Evolutionary conservation across 2,888 invertebrate genomes (phyloP).

Genomic region (Caenorhabditis zanzibari): DNA sequence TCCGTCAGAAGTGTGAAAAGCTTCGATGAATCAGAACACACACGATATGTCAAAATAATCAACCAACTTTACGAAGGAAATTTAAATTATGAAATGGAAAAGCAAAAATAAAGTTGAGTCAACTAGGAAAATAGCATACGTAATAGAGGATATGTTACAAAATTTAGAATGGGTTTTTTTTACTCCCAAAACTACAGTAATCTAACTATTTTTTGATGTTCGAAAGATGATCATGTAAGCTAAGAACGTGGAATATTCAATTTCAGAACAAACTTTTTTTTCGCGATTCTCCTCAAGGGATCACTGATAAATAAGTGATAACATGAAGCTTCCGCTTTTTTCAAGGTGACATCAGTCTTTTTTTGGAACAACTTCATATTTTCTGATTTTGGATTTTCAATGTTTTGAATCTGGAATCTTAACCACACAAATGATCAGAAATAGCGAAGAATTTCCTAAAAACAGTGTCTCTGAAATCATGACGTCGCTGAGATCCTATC

Average conservation of each 20-base stretch:
- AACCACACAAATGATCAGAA: too few species aligned
- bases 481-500: too few species aligned
- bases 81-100: constrained; percentile 37
- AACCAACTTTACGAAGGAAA: constrained; percentile 17
- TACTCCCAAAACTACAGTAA: too few species aligned
- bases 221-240: too few species aligned
- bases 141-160: neutral
- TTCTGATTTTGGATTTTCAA: constrained; percentile 7
- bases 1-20: neutral
- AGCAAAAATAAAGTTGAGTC: constrained; percentile 39
- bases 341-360: constrained; percentile 30
- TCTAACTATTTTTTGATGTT: too few species aligned
- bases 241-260: constrained; percentile 23
- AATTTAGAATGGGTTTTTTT: neutral
- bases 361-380: neutral
- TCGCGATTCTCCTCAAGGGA: constrained; percentile 1
- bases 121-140: constrained; percentile 15
- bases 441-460: too few species aligned
- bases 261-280: constrained; percentile 3
- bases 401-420: too few species aligned
- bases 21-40: constrained; percentile 38
- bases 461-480: too few species aligned
- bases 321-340: constrained; percentile 30
- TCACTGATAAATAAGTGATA: constrained; percentile 49
- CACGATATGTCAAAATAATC: neutral